A percentile compares a stretch with the other conserved stretches of the same genome.
Evolutionary conservation across 2,797 vertebrate species (phyloP).

Genomic region (Coracias cyanogaster): DNA sequence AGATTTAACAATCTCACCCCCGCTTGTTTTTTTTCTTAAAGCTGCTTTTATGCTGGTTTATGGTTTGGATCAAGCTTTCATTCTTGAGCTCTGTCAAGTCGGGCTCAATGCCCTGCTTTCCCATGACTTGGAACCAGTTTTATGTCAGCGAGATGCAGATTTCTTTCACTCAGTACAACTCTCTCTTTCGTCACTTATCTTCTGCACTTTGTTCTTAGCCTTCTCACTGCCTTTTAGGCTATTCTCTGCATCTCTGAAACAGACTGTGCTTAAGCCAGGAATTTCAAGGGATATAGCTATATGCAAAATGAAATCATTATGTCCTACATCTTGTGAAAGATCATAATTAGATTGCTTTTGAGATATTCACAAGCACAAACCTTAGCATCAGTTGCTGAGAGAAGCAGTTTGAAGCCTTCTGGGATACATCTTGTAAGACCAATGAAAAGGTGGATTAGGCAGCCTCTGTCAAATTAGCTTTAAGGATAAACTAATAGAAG

Average conservation of each 20-base stretch:
- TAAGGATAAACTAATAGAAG: not conserved
- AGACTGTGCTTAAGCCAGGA: not conserved
- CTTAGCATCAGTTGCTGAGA: not conserved
- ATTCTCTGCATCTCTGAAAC: not conserved
- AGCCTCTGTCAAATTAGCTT: not conserved
- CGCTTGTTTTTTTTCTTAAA: not conserved
- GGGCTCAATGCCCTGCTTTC: not conserved
- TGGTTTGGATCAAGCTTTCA: not conserved
- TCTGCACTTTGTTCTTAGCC: not conserved
- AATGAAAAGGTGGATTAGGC: not conserved
- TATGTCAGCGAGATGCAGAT: not conserved
- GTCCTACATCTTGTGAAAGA: not conserved
- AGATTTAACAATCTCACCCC: not conserved
- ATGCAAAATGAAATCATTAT: not conserved
- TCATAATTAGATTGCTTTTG: not conserved
- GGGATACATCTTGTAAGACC: not conserved
- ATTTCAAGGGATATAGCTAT: not conserved
- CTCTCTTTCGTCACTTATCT: not conserved
- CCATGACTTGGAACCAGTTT: not conserved
- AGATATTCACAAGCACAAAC: not conserved
- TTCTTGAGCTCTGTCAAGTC: not conserved
- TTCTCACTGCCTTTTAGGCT: not conserved
- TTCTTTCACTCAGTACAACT: not conserved
- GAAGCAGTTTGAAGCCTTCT: not conserved
- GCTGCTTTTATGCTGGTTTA: not conserved